phyloP scores from a whole-genome alignment of 2,797 vertebrate genomes.

The Clarias laeviceps region DNA sequence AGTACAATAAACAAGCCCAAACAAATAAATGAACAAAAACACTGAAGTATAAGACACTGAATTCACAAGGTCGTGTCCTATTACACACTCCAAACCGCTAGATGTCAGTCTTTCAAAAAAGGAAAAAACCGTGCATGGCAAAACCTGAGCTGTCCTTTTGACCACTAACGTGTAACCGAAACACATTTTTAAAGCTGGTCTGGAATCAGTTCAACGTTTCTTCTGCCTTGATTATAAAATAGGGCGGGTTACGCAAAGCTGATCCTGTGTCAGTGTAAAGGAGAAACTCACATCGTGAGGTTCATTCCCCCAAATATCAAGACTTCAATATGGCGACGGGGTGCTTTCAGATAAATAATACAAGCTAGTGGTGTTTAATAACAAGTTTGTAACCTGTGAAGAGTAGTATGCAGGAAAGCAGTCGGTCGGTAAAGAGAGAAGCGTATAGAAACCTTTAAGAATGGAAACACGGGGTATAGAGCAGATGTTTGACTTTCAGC shows the following conservation, averaged over 20 bases:
- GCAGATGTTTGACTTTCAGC: conserved; percentile 82
- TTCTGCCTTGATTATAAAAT: background rate
- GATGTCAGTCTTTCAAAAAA: conserved; percentile 34
- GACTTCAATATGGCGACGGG: conserved; percentile 58
- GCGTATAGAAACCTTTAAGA: conserved; percentile 42
- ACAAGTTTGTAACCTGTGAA: conserved; percentile 14
- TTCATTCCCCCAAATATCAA: background rate
- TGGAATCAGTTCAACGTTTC: conserved; percentile 3
- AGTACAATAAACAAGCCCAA: background rate
- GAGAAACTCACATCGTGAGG: background rate
- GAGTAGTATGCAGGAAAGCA: conserved; percentile 53
- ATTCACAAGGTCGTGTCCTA: background rate
- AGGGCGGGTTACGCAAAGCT: background rate
- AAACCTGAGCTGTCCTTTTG: conserved; percentile 41
- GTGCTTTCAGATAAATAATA: conserved; percentile 42
- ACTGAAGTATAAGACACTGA: background rate
- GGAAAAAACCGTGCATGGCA: background rate
- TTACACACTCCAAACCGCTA: conserved; percentile 36
- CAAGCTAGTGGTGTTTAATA: conserved; percentile 43
- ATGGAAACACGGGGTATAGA: conserved; percentile 79
- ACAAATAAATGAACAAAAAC: background rate
- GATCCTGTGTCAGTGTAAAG: conserved; percentile 25
- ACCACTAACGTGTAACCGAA: conserved; percentile 9
- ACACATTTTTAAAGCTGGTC: background rate
- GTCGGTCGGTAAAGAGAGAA: conserved; percentile 24